Conservation (phyloP, 2,797 vertebrate species). For the Helostoma temminkii region DNA sequence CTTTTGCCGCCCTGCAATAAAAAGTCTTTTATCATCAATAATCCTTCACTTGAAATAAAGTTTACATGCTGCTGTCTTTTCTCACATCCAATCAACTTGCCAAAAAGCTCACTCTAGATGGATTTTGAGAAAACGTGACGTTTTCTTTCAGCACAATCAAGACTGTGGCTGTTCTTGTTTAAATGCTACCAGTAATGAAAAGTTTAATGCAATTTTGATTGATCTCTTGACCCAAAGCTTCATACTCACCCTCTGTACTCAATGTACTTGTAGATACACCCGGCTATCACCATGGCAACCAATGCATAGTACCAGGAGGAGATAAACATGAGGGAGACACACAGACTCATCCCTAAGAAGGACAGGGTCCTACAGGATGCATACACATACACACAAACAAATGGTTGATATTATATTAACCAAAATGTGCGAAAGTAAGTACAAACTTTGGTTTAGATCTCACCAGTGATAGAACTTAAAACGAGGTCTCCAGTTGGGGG, state of each 20-base stretch:
- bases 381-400: constrained; percentile 11
- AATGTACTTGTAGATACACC: constrained; percentile 98
- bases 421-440: too few species aligned
- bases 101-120: too few species aligned
- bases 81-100: too few species aligned
- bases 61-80: too few species aligned
- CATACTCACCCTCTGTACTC: constrained; percentile 95
- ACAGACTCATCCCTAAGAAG: constrained; percentile 96
- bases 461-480: constrained; percentile 96
- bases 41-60: too few species aligned
- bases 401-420: neutral
- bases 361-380: constrained; percentile 88
- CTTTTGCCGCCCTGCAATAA: constrained; percentile 90
- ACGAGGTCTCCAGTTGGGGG: constrained; percentile 96
- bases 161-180: neutral
- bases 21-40: neutral
- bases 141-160: too few species aligned
- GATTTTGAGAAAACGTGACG: too few species aligned
- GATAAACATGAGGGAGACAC: constrained; percentile 96
- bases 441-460: neutral
- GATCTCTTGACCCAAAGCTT: neutral
- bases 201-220: neutral
- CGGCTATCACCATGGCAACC: constrained; percentile 91
- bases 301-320: constrained; percentile 97
- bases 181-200: neutral